Conservation (phyloP, 2,888 invertebrate species). For the Sicus ferrugineus region DNA sequence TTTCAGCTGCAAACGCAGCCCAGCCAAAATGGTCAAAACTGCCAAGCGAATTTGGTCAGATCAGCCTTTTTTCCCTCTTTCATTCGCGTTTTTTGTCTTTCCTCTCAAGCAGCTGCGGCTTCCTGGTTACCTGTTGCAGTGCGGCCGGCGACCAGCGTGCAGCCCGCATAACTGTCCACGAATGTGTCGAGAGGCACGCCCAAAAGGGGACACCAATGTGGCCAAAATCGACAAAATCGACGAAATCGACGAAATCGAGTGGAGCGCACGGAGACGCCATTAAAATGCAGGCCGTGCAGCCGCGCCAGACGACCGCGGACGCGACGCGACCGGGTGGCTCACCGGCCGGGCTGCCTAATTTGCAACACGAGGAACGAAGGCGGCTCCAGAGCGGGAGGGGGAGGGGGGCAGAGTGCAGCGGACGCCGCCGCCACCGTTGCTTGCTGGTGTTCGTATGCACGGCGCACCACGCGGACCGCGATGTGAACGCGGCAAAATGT, state of each 20-base stretch:
- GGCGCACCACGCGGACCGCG: neutral
- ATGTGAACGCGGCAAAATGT: neutral
- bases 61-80: slow-evolving; percentile 3
- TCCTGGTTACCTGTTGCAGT: slow-evolving; percentile 27
- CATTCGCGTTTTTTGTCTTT: neutral
- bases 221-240: slow-evolving; percentile 12
- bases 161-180: slow-evolving; percentile 24
- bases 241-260: slow-evolving; percentile 10
- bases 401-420: too few species aligned
- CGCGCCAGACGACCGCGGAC: neutral
- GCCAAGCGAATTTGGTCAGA: slow-evolving; percentile 21
- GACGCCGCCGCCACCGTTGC: too few species aligned
- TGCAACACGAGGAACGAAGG: neutral
- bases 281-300: slow-evolving; percentile 29
- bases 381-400: neutral
- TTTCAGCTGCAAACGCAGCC: neutral
- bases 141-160: neutral
- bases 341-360: neutral
- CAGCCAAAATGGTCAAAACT: slow-evolving; percentile 10
- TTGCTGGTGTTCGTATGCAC: slow-evolving; percentile 9
- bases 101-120: slow-evolving; percentile 11
- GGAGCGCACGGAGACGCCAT: slow-evolving; percentile 24
- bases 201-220: slow-evolving; percentile 21
- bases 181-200: slow-evolving; percentile 30
- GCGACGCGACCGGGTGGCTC: neutral